Evolutionary conservation across 1,140 invertebrate genomes (phyloP), one percentile per base, ranked within the genome.

Genomic region (Aphis gossypii): DNA sequence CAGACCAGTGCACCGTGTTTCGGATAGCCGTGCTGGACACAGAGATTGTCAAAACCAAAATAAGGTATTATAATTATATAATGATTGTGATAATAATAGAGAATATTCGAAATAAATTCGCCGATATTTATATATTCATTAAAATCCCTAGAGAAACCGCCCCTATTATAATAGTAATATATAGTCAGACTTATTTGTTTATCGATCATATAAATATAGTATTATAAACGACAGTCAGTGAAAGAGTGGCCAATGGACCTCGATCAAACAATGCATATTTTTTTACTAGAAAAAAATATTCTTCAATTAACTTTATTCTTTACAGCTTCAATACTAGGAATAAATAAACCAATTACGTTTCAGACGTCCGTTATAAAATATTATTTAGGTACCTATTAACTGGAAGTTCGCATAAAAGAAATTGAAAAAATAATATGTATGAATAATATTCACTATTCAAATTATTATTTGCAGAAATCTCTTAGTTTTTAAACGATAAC

Each of bases 21-120:
- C 76, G 92, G 92, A 93, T 93, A 83, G 92, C 92, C 76, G 92
- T 54, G 38, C 82, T 93, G 48, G 92, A 93, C 82, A 84, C 92
- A 2, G 92, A 86, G 23, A 44, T 93, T 84, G 35, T 93, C 92
- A 93, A 93, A 93, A 82, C 92, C 44, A 93, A 93, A 93, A 93
- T 86, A 93, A 84, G 92, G 92, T 93, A 54, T 82, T 93, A 86
- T 30, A 44, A 30, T n/a, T 9, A 20, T 76, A 41, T 41, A 8
- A 83, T 41, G 21, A 83, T 41, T 44, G 23, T 86, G 25, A 86
- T 86, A 30, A 41, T 82, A 38, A 83, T 83, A 83, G 2, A 35
- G 30, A 83, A 86, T 86, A 18, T 4, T 30, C 11, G 23, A 86
- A 46, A 46, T 86, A 86, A 86, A 86, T 86, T 11, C 25, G 1